A percentile compares a stretch with the other conserved stretches of the same genome.
phyloP scores from a whole-genome alignment of 2,797 vertebrate genomes.

The Fratercula arctica region DNA sequence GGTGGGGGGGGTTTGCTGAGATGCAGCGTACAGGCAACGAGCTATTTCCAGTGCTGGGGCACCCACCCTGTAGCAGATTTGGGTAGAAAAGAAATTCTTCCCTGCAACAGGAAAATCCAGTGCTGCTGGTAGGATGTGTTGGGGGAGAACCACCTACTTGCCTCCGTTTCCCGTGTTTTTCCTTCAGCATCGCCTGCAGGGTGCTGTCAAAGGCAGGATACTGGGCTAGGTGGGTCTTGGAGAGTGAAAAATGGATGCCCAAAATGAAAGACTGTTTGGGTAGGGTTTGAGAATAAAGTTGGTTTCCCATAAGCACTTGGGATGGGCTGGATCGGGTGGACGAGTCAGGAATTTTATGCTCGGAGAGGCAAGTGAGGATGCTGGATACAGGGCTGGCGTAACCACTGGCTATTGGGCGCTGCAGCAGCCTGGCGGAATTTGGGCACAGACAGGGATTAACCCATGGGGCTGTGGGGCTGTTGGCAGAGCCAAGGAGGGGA shows the following conservation, averaged over 20 bases:
- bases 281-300: not conserved
- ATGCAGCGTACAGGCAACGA: not conserved
- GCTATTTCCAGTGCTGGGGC: not conserved
- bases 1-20: not conserved
- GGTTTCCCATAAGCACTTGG: fast-evolving
- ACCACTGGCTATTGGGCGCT: fast-evolving
- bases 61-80: not conserved
- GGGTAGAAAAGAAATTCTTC: not conserved
- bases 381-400: not conserved
- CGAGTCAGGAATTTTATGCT: not conserved
- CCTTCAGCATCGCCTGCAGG: not conserved
- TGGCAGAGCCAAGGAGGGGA: not conserved
- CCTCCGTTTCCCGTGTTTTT: not conserved
- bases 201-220: not conserved
- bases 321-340: not conserved
- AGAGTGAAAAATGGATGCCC: not conserved
- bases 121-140: not conserved
- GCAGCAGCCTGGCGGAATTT: not conserved
- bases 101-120: not conserved
- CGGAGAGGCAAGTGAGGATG: not conserved
- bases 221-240: not conserved
- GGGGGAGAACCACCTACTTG: not conserved
- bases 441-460: not conserved
- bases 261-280: not conserved
- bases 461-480: not conserved